These are phyloP conservation scores for Tragelaphus strepsiceros DNA, from an alignment of 2,113 vertebrate species.

Conservation along the genomic window DNA sequence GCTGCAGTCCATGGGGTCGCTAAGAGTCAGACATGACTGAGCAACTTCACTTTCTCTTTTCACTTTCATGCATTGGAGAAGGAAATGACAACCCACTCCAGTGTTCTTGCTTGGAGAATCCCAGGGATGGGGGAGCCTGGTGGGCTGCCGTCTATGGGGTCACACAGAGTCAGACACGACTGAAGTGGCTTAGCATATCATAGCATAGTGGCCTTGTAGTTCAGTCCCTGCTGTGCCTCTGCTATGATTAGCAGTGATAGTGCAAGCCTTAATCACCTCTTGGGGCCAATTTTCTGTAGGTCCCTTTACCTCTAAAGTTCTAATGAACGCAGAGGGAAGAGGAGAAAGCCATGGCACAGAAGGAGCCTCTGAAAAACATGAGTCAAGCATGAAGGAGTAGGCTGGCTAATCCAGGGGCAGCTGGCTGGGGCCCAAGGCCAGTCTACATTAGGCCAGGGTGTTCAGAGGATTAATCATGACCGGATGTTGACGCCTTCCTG, in stretches of 20 bases:
- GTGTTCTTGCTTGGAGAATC: no score
- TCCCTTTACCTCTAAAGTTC: not conserved
- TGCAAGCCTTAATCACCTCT: not conserved
- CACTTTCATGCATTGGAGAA: no score
- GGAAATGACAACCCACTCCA: no score
- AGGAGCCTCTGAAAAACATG: not conserved
- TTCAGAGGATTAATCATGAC: slow-evolving; percentile 63
- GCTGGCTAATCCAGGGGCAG: not conserved
- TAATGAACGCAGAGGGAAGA: not conserved
- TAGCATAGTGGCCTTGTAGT: not conserved
- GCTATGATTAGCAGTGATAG: not conserved
- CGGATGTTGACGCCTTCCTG: slow-evolving; percentile 46
- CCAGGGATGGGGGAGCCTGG: no score
- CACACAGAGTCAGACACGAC: no score
- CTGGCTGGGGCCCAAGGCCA: slow-evolving; percentile 43
- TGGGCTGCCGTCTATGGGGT: no score
- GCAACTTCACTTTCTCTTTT: no score
- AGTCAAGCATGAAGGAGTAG: not conserved
- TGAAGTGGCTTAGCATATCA: no score
- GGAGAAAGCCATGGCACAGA: not conserved
- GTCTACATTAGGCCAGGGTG: slow-evolving; percentile 23
- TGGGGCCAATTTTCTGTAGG: not conserved
- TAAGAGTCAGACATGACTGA: no score
- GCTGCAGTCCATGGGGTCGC: no score
- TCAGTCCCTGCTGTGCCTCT: not conserved